Percentiles rank a stretch among this genome's conserved stretches.
phyloP scores from a whole-genome alignment of 2,888 invertebrate genomes.

The Diaphora mendica region DNA sequence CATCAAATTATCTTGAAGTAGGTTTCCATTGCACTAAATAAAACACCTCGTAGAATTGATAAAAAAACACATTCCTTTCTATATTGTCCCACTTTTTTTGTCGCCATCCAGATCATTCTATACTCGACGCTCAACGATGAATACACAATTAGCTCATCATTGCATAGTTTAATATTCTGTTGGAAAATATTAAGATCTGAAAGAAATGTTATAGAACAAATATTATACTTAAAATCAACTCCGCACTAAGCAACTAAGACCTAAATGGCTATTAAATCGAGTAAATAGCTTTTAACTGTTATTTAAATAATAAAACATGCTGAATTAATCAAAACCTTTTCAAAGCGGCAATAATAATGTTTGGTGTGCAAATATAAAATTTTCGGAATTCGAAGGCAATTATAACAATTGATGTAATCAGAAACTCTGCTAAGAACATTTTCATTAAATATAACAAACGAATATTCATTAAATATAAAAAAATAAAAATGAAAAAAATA shows the following conservation, averaged over 20 bases:
- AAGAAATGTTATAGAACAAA: background rate
- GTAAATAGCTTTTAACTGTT: background rate
- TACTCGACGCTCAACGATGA: too few relatives aligned
- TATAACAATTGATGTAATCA: background rate
- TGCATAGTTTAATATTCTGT: background rate
- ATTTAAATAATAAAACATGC: background rate
- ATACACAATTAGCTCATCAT: too few relatives aligned
- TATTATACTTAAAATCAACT: background rate
- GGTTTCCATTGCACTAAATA: too few relatives aligned
- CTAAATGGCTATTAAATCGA: background rate
- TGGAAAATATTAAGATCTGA: background rate
- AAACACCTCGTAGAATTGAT: too few relatives aligned
- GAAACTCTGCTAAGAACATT: background rate
- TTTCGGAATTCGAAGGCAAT: background rate
- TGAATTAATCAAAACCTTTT: background rate
- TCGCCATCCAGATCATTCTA: too few relatives aligned
- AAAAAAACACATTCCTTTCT: background rate
- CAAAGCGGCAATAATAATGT: background rate
- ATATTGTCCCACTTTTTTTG: too few relatives aligned
- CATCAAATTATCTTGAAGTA: background rate
- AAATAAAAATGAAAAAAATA: background rate
- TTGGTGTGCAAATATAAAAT: background rate
- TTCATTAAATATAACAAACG: background rate
- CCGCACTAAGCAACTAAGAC: background rate
- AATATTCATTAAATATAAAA: too few relatives aligned